Percentiles rank a stretch among this genome's conserved stretches.
Conservation (phyloP, 2,113 vertebrate species). For the Ictalurus furcatus region DNA sequence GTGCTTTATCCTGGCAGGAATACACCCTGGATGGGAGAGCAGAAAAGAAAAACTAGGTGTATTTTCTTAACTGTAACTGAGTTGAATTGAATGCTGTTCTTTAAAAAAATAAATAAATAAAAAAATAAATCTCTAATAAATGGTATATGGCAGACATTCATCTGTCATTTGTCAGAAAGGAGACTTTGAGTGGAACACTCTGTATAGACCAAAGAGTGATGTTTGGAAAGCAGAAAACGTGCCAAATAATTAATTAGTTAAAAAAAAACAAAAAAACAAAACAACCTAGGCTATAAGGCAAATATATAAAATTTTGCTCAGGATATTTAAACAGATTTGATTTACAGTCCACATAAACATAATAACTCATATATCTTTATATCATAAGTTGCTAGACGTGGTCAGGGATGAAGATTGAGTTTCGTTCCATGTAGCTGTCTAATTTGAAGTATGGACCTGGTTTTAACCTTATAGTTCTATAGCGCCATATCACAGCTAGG, state of each 20-base stretch:
- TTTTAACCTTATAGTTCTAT: slow-evolving; percentile 4
- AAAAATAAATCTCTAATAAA: not conserved
- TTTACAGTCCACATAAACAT: not conserved
- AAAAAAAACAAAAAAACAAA: not conserved
- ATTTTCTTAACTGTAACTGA: not conserved
- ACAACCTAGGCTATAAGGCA: not conserved
- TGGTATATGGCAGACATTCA: not conserved
- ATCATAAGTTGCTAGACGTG: not conserved
- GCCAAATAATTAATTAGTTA: not conserved
- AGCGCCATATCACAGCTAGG: slow-evolving; percentile 60
- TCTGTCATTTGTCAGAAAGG: not conserved
- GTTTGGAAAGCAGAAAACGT: not conserved
- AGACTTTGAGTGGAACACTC: not conserved
- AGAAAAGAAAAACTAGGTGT: not conserved
- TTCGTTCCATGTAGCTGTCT: not conserved
- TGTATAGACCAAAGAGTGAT: not conserved
- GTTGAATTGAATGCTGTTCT: not conserved
- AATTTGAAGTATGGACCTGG: not conserved
- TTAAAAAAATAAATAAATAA: not conserved
- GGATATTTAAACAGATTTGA: not conserved
- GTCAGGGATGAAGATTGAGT: not conserved
- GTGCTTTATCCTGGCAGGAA: not conserved
- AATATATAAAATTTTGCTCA: not conserved
- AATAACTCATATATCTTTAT: too few species aligned
- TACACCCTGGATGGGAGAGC: not conserved